Base-by-base conservation (phyloP, 2,888 invertebrate genomes). In the Dexiosoma caninum region DNA sequence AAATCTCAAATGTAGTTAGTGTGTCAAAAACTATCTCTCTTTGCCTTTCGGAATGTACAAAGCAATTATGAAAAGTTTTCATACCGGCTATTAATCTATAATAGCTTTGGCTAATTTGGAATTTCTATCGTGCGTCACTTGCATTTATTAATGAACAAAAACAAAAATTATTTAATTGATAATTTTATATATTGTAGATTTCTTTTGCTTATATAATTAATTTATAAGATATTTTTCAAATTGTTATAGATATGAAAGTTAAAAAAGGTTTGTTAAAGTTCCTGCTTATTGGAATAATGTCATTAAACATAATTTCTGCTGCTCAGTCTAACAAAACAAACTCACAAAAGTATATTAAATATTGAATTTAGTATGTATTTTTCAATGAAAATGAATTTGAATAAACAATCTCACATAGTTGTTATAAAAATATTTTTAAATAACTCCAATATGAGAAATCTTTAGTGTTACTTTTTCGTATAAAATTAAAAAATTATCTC, bases 281-380 rank as follows among this genome's bases (percentile, higher is more conserved):
- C 81, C 81, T 81, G 81, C 72, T 72, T 77, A 76, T 60, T 66
- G 53, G 60, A 70, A 71, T 46, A 66, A 80, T 66, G 44, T 70
- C 60, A 12, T 71, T 51, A 80, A 67, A 71, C 60, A 49, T 51
- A 70, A 32, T 64, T 67, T 69, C 49, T 53, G 37, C 60, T 49
- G 62, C 71, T 77, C 72, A 77, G 67, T 53, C 60, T 67, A 80
- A 60, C 40, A 55, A 67, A 71, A 23, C 55, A n/a, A n/a, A n/a
- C n/a, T n/a, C n/a, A n/a, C 62, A 49, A 51, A 42, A 70, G 32
- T 62, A 46, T 70, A 79, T 79, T 69, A 78, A 69, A 69, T 67
- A 69, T 57, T 69, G 27, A 69, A 57, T 66, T 51, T 59, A 51
- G 23, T 62, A 76, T 75, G 55, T 62, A 74, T 79, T 69, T 74